Percentiles rank a stretch among this genome's conserved stretches.
phyloP scores from a whole-genome alignment of 2,888 invertebrate genomes.

The Sylvicola cinctus region DNA sequence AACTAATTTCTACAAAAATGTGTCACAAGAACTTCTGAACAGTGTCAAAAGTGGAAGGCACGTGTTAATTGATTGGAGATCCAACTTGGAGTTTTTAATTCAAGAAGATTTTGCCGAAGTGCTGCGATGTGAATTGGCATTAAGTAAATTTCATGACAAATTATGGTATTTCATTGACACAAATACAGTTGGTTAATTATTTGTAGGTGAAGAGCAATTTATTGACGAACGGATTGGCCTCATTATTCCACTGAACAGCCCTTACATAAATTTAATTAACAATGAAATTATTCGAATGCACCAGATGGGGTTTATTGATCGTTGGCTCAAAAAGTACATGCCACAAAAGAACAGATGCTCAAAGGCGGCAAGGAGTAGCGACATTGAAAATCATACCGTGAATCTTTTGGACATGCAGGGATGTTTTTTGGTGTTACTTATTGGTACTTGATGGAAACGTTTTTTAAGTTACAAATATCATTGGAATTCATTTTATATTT shows the following conservation, averaged over 20 bases:
- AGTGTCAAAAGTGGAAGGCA: slow-evolving; percentile 45
- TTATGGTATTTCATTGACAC: slow-evolving; percentile 1
- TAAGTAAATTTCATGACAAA: slow-evolving; percentile 29
- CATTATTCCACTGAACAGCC: slow-evolving; percentile 52
- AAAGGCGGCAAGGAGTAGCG: slow-evolving; percentile 36
- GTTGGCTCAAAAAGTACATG: slow-evolving; percentile 60
- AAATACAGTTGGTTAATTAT: slow-evolving; percentile 4
- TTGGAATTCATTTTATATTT: background rate
- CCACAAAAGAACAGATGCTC: slow-evolving; percentile 64
- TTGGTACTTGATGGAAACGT: slow-evolving; percentile 33
- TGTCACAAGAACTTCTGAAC: slow-evolving; percentile 27
- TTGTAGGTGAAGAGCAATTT: slow-evolving; percentile 49
- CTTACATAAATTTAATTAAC: slow-evolving; percentile 56
- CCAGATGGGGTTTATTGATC: slow-evolving; percentile 63
- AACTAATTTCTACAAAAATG: slow-evolving; percentile 29
- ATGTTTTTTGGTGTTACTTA: slow-evolving; percentile 63
- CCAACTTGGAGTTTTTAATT: slow-evolving; percentile 52
- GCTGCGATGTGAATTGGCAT: slow-evolving; percentile 51
- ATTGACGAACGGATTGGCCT: slow-evolving; percentile 60
- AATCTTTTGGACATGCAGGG: slow-evolving; percentile 85
- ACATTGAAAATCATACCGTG: slow-evolving; percentile 71
- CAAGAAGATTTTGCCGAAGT: slow-evolving; percentile 40
- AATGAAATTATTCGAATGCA: slow-evolving; percentile 60
- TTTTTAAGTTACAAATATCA: background rate
- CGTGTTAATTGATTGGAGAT: slow-evolving; percentile 64